Conservation (phyloP, 92 coral and sea anemone genomes). For the Metridium senile region DNA sequence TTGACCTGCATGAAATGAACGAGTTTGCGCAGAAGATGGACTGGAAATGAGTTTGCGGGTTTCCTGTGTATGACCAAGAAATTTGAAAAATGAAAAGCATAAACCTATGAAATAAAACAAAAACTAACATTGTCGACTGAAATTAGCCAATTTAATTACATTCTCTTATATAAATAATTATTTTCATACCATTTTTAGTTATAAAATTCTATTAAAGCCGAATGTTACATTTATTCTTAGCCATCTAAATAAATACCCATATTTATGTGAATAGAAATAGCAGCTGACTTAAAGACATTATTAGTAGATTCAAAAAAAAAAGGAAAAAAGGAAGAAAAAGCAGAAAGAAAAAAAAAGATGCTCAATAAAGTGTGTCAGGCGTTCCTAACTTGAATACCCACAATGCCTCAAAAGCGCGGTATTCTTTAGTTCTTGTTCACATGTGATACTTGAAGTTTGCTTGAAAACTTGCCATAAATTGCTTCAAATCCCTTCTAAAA, state of each 20-base stretch:
- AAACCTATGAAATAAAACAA: neutral
- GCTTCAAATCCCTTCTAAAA: neutral
- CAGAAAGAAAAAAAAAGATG: neutral
- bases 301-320: too few species aligned
- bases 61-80: neutral
- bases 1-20: slow-evolving; percentile 6
- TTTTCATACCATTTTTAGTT: too few species aligned
- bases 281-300: too few species aligned
- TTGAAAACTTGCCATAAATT: neutral
- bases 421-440: slow-evolving; percentile 24
- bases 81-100: neutral
- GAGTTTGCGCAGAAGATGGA: slow-evolving; percentile 8
- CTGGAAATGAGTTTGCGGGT: neutral
- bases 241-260: too few species aligned
- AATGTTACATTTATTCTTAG: too few species aligned
- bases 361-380: neutral
- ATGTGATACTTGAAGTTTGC: slow-evolving; percentile 10
- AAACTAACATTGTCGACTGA: neutral
- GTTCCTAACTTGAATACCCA: slow-evolving; percentile 22
- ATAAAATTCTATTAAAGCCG: too few species aligned
- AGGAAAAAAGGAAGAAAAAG: neutral
- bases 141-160: too few species aligned
- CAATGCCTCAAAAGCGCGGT: slow-evolving; percentile 30
- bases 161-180: too few species aligned
- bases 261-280: too few species aligned